Conservation (phyloP, 1,140 invertebrate species). For the Drosophila saltans region DNA sequence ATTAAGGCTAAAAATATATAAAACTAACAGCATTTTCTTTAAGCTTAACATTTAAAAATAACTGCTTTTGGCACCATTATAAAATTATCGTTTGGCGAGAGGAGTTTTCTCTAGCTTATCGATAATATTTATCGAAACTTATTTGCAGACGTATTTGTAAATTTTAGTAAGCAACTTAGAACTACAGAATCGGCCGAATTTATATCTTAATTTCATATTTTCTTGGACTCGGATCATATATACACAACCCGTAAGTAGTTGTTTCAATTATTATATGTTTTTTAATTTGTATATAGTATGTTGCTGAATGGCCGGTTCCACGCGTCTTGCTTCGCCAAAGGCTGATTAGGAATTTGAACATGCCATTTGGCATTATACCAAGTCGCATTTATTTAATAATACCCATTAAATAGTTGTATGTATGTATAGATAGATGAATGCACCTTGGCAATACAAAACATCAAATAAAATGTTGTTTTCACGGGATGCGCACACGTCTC, state of each 20-base stretch:
- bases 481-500: constrained; percentile 41
- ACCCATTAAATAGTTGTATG: constrained; percentile 23
- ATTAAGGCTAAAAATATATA: too few species aligned
- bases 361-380: constrained; percentile 11
- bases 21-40: too few species aligned
- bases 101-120: constrained; percentile 5
- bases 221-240: constrained; percentile 1
- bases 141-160: not conserved
- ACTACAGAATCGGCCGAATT: not conserved
- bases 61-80: not conserved
- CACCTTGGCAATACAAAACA: constrained; percentile 9
- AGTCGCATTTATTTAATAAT: constrained; percentile 10
- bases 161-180: constrained; percentile 17
- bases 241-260: not conserved
- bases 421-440: constrained; percentile 24
- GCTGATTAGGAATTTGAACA: constrained; percentile 19
- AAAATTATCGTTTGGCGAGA: not conserved
- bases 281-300: not conserved
- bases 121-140: constrained; percentile 16
- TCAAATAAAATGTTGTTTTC: constrained; percentile 30
- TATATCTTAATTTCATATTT: not conserved
- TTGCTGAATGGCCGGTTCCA: not conserved
- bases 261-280: not conserved
- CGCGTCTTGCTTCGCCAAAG: not conserved
- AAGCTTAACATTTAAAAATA: not conserved